Conservation (phyloP, 2,888 invertebrate genomes). For the Blastobasis lacticolella region DNA sequence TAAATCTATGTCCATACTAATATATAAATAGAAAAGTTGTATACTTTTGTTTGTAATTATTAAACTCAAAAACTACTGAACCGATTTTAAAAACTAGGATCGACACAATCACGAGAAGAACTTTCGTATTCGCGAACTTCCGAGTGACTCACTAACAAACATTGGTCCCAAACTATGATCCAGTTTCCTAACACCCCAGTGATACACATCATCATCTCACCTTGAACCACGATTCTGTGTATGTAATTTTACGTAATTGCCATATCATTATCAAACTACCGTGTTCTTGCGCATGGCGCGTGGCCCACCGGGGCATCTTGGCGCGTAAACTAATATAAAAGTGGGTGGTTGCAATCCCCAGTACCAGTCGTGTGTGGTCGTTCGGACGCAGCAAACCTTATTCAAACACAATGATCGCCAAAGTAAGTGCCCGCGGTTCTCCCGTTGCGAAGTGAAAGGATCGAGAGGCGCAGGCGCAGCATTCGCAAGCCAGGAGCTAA, state of each 20-base stretch:
- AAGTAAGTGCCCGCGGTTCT: constrained; percentile 56
- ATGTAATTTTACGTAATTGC: constrained; percentile 67
- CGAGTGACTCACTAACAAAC: too few relatives aligned
- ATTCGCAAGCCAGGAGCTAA: constrained; percentile 2
- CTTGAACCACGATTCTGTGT: constrained; percentile 52
- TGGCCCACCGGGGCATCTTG: constrained; percentile 46
- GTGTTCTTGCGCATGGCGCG: constrained; percentile 62
- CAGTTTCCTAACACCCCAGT: constrained; percentile 26
- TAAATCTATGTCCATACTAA: too few relatives aligned
- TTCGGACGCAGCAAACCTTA: constrained; percentile 66
- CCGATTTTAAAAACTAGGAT: too few relatives aligned
- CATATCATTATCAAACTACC: constrained; percentile 68
- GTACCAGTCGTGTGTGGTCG: constrained; percentile 71
- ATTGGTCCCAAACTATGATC: constrained; percentile 6
- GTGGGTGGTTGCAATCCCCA: constrained; percentile 44
- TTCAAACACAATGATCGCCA: constrained; percentile 67
- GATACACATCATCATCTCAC: constrained; percentile 39
- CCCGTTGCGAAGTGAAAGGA: constrained; percentile 49
- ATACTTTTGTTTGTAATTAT: too few relatives aligned
- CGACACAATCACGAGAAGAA: too few relatives aligned
- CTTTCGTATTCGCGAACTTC: too few relatives aligned
- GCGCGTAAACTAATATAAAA: constrained; percentile 64
- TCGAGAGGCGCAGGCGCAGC: constrained; percentile 12
- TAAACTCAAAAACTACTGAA: too few relatives aligned
- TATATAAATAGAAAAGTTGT: too few relatives aligned